Base-by-base conservation (phyloP, 2,888 invertebrate species). In the Philereme transversata region DNA sequence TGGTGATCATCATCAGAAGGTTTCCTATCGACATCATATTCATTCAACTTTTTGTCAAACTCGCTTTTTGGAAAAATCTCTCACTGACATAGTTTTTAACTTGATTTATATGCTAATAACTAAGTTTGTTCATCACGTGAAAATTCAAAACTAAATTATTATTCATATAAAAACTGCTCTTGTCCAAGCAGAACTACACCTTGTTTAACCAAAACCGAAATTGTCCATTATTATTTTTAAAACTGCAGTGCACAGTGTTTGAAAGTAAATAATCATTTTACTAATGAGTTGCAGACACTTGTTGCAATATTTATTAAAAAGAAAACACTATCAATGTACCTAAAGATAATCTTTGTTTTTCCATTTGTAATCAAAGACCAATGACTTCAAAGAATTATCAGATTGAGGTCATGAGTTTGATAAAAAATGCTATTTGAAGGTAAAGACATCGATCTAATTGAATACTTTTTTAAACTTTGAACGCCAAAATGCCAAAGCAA, bases 1-100 rank as follows among this genome's bases (percentile, higher is more conserved):
- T 35, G 5, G 38, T 10, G 49, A 49, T 38, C 36, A 10, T 38
- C 38, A 49, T 49, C 38, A 38, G 36, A 5, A 49, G 56, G 44
- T 64, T 55, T 73, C 62, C 66, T 62, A 11, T 36, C 45, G 49
- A 36, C 10, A 34, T 22, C 45, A 45, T 45, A 22, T 45, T 45
- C 6, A 2, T 10, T 5, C 3, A 6, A 40, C 40, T 5, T 40
- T 22, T 40, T 7, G 5, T 40, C 6, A 8, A 40, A 38, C 36
- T 3, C 36, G 4, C 36, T 38, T 38, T 6, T 38, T 38, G 5
- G 5, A 38, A 38, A 38, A 22, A 22, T 22, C 22, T 22, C 22
- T 22, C 22, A 22, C 22, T 22, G 22, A 22, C 22, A 22, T 3
- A 22, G 22, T 22, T 22, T 22, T 22, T 22, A 22, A 22, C 22